A percentile compares a stretch with the other conserved stretches of the same genome.
These are phyloP conservation scores for human DNA, from an alignment of 2,113 vertebrate genomes.

Conservation along the genomic window DNA sequence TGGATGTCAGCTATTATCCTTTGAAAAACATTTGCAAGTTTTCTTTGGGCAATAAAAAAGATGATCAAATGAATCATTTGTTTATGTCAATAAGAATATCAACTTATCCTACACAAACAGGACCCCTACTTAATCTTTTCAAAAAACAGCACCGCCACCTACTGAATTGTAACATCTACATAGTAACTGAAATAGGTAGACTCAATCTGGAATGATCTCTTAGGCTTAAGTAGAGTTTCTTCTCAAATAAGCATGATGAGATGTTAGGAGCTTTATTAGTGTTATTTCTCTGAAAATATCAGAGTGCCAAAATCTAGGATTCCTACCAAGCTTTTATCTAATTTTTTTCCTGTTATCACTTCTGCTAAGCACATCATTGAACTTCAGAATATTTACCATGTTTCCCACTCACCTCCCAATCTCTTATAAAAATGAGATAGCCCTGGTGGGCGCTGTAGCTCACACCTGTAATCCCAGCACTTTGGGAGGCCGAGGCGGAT, in stretches of 20 bases:
- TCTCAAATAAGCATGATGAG: constrained; percentile 1
- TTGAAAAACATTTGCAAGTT: constrained; percentile 40
- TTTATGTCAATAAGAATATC: constrained; percentile 12
- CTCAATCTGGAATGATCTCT: neutral
- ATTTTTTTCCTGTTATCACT: neutral
- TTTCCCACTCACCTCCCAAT: neutral
- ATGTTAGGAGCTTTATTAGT: neutral
- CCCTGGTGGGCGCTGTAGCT: no score
- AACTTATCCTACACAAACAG: neutral
- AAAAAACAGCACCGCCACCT: neutral
- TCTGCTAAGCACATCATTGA: constrained; percentile 20
- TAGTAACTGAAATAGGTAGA: constrained; percentile 32
- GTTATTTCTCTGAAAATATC: constrained; percentile 1
- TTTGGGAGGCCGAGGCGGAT: no score
- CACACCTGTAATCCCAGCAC: no score
- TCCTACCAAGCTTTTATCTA: neutral
- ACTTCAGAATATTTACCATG: neutral
- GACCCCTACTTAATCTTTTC: neutral
- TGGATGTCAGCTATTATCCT: neutral
- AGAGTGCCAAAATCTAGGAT: neutral
- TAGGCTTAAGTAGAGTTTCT: constrained; percentile 1
- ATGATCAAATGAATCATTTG: constrained; percentile 3
- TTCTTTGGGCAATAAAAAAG: constrained; percentile 39
- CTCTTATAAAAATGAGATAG: constrained; percentile 30
- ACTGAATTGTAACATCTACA: neutral